Conservation (phyloP, 2,113 vertebrate species). For the Piprites chloris region DNA sequence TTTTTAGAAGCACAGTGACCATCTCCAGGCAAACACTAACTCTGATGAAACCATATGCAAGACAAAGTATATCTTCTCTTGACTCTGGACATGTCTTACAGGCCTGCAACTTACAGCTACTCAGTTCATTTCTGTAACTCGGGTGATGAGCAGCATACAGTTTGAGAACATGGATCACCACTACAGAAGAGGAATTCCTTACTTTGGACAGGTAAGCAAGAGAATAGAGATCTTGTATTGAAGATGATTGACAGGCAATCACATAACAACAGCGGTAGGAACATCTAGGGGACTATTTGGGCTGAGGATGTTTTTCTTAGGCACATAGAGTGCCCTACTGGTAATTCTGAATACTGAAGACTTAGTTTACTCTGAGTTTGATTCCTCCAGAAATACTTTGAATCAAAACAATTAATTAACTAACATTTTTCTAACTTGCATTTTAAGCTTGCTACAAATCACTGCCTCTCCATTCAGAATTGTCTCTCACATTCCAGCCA, state of each 20-base stretch:
- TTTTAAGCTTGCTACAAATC: not conserved
- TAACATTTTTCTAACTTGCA: not conserved
- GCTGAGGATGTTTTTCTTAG: not conserved
- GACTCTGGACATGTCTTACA: constrained; percentile 1
- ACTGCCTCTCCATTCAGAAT: not conserved
- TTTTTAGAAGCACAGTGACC: not conserved
- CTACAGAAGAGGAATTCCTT: constrained; percentile 67
- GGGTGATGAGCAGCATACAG: not conserved
- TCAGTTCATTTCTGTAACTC: constrained; percentile 11
- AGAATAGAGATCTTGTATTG: not conserved
- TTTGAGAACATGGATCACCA: constrained; percentile 54
- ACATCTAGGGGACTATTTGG: not conserved
- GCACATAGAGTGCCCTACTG: not conserved
- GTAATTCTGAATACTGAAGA: not conserved
- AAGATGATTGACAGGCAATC: not conserved
- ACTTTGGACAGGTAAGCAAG: constrained; percentile 55
- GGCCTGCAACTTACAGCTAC: constrained; percentile 22
- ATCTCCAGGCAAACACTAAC: not conserved
- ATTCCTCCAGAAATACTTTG: not conserved
- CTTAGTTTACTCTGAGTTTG: not conserved
- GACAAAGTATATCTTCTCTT: not conserved
- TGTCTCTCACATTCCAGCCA: not conserved
- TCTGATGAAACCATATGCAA: not conserved
- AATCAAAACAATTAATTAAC: not conserved
- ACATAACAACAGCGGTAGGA: not conserved